phyloP scores from a whole-genome alignment of 2,113 vertebrate species.

The Neodontobutis hainanensis region DNA sequence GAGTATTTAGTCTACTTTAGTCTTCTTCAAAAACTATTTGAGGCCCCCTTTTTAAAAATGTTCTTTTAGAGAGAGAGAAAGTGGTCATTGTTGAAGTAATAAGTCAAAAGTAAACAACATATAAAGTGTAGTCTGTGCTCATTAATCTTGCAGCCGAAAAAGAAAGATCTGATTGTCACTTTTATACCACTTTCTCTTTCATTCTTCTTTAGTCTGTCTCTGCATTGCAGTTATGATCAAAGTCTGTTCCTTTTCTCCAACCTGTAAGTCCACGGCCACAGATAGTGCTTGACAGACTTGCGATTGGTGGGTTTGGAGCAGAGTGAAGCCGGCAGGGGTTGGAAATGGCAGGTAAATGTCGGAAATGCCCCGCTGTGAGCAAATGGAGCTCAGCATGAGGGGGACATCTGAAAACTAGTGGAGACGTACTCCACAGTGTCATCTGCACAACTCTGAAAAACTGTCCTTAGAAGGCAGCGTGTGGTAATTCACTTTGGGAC shows the following conservation, averaged over 20 bases:
- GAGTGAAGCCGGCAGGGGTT: slow-evolving; percentile 17
- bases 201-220: slow-evolving; percentile 2
- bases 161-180: slow-evolving; percentile 22
- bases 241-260: slow-evolving; percentile 16
- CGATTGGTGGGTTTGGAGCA: slow-evolving; percentile 1
- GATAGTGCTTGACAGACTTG: slow-evolving; percentile 23
- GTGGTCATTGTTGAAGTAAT: neutral
- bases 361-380: slow-evolving; percentile 40
- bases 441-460: neutral
- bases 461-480: slow-evolving; percentile 6
- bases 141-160: slow-evolving; percentile 38
- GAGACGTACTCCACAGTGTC: slow-evolving; percentile 17
- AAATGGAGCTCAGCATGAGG: slow-evolving; percentile 50
- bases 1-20: too few relatives aligned
- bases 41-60: neutral
- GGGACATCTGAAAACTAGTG: slow-evolving; percentile 45
- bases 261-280: slow-evolving; percentile 16
- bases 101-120: neutral
- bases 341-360: slow-evolving; percentile 37
- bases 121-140: slow-evolving; percentile 21
- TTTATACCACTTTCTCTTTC: slow-evolving; percentile 18
- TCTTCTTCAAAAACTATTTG: neutral
- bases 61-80: neutral
- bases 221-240: slow-evolving; percentile 28
- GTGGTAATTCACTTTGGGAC: slow-evolving; percentile 28